Evolutionary conservation across 2,888 invertebrate species (phyloP).

Genomic region (Anodontia alba): DNA sequence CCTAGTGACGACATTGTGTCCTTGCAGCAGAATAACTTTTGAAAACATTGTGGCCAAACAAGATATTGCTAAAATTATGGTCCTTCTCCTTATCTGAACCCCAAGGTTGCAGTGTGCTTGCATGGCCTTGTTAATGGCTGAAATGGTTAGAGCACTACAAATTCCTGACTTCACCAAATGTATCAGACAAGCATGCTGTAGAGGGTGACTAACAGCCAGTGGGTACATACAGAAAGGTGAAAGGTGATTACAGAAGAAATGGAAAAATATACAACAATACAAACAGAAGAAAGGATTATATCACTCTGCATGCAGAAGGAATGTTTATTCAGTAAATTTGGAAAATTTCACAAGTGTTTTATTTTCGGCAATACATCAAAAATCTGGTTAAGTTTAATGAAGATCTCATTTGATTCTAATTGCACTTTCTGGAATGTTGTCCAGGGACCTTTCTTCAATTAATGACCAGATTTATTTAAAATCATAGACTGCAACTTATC

Average conservation of each 20-base stretch:
- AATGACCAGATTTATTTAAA: too few relatives aligned
- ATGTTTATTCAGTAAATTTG: too few relatives aligned
- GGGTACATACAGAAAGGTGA: background rate
- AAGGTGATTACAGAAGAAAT: background rate
- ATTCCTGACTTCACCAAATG: background rate
- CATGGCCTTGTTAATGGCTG: conserved; percentile 2
- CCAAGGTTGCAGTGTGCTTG: conserved; percentile 1
- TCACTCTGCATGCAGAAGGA: too few relatives aligned
- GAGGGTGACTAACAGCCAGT: background rate
- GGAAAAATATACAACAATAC: background rate
- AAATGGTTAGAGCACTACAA: conserved; percentile 5
- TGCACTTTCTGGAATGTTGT: too few relatives aligned
- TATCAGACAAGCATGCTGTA: background rate
- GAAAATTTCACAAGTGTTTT: too few relatives aligned
- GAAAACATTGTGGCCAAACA: background rate
- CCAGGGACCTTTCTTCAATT: too few relatives aligned
- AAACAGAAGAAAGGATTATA: too few relatives aligned
- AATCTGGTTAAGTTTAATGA: too few relatives aligned
- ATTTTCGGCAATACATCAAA: too few relatives aligned
- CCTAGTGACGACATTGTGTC: too few relatives aligned
- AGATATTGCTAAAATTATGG: background rate
- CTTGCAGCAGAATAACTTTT: background rate
- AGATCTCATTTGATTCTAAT: too few relatives aligned
- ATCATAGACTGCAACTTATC: too few relatives aligned
- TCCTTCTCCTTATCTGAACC: conserved; percentile 5